These are phyloP conservation scores for Drosophila bunnanda DNA, from an alignment of 2,888 invertebrate genomes.

Conservation along the genomic window DNA sequence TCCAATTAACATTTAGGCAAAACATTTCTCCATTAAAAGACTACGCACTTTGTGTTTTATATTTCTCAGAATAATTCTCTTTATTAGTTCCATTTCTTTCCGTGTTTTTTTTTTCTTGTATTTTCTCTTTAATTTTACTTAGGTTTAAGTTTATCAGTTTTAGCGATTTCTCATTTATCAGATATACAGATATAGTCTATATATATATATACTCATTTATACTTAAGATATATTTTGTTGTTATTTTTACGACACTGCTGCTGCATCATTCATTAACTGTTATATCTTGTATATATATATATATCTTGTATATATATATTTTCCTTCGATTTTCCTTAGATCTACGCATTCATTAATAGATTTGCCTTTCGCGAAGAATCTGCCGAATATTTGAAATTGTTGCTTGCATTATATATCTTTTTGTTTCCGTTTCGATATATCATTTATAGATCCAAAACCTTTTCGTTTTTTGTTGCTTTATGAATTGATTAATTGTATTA, in stretches of 20 bases:
- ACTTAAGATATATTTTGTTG: constrained; percentile 61
- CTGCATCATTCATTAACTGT: constrained; percentile 47
- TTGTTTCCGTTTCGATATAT: constrained; percentile 5
- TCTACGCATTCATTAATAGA: constrained; percentile 56
- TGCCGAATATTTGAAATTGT: constrained; percentile 45
- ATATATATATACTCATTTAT: constrained; percentile 54
- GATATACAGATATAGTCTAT: constrained; percentile 59
- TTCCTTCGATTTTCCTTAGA: constrained; percentile 49
- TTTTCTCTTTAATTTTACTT: constrained; percentile 59
- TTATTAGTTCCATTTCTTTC: constrained; percentile 71
- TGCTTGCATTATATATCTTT: constrained; percentile 2
- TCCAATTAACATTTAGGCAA: background rate
- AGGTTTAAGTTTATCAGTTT: constrained; percentile 71
- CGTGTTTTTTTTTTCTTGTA: constrained; percentile 30
- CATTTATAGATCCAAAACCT: constrained; percentile 25
- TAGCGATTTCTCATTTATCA: constrained; percentile 70
- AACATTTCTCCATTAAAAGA: constrained; percentile 4
- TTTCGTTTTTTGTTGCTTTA: constrained; percentile 1
- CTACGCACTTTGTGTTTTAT: constrained; percentile 16
- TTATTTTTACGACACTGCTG: constrained; percentile 58
- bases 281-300: constrained; percentile 40
- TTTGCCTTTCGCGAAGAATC: constrained; percentile 44
- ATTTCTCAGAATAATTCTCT: constrained; percentile 79
- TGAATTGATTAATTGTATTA: constrained; percentile 21
- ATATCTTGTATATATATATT: constrained; percentile 36